phyloP scores from a whole-genome alignment of 2,113 vertebrate species.

The Laticauda laticaudata region DNA sequence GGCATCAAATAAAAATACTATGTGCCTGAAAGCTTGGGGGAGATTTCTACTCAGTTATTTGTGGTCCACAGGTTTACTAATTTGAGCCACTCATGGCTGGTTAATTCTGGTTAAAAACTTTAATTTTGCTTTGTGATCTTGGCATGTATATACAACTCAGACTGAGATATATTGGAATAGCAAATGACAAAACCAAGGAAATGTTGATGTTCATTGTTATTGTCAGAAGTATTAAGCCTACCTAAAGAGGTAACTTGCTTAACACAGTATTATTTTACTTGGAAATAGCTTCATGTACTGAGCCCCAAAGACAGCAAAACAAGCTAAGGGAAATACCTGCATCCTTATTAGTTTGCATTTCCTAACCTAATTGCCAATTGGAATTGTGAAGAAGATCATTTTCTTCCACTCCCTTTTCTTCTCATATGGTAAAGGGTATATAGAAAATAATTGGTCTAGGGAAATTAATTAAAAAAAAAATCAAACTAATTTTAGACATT shows the following conservation, averaged over 20 bases:
- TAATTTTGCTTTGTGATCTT: not conserved
- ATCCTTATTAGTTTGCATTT: slow-evolving; percentile 22
- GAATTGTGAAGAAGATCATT: slow-evolving; percentile 26
- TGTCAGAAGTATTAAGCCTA: not conserved
- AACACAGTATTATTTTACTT: not conserved
- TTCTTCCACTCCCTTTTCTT: not conserved
- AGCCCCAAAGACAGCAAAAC: not conserved
- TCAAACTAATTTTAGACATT: slow-evolving; percentile 36
- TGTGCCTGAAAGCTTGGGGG: not conserved
- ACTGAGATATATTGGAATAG: not conserved
- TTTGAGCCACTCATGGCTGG: not conserved
- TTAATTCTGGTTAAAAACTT: not conserved
- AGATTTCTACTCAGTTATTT: no score
- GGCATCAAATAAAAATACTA: not conserved
- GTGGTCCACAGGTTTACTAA: not conserved
- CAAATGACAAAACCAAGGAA: not conserved
- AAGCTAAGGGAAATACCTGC: not conserved
- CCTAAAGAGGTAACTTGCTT: not conserved
- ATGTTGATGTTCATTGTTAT: not conserved
- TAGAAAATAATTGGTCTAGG: slow-evolving; percentile 35
- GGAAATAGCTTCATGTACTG: not conserved
- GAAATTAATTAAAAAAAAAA: slow-evolving; percentile 54
- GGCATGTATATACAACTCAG: no score
- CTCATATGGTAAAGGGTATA: slow-evolving; percentile 17
- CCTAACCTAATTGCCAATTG: not conserved